Evolutionary conservation across 2,113 vertebrate species (phyloP).

Genomic region (Psittacula cyanocephala): DNA sequence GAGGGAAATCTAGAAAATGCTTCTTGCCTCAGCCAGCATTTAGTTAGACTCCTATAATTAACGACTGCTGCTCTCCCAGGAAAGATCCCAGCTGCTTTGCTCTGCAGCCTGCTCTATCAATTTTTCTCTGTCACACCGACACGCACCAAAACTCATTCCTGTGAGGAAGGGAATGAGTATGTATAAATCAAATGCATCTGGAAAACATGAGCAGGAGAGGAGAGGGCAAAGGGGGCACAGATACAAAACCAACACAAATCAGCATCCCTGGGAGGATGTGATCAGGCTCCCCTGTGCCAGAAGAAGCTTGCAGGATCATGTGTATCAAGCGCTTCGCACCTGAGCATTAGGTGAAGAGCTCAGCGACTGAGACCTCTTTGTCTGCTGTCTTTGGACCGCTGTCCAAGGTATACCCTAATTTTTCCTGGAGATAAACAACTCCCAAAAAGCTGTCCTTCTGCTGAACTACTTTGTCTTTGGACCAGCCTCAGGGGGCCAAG

Average conservation of each 20-base stretch:
- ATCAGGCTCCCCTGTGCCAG: background rate
- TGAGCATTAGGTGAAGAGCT: background rate
- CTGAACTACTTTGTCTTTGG: background rate
- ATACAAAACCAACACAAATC: background rate
- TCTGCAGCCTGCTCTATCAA: slow-evolving; percentile 49
- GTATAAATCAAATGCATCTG: slow-evolving; percentile 44
- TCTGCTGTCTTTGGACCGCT: no score
- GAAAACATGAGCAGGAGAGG: background rate
- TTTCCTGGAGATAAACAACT: background rate
- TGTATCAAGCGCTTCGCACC: background rate
- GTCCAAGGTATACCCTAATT: background rate
- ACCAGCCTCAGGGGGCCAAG: background rate
- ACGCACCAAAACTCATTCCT: slow-evolving; percentile 11
- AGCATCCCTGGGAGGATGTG: background rate
- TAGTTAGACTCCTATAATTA: slow-evolving; percentile 62
- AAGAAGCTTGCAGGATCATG: background rate
- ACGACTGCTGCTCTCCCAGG: slow-evolving; percentile 24
- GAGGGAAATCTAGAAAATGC: background rate
- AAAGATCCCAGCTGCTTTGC: slow-evolving; percentile 62
- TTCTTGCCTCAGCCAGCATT: background rate
- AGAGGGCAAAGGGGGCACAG: background rate
- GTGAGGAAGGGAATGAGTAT: background rate
- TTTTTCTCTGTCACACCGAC: slow-evolving; percentile 31
- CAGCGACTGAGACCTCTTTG: background rate
- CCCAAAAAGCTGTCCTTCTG: background rate